Percentiles rank a stretch among this genome's conserved stretches.
phyloP scores from a whole-genome alignment of 2,888 invertebrate species.

The Tetragonisca angustula region DNA sequence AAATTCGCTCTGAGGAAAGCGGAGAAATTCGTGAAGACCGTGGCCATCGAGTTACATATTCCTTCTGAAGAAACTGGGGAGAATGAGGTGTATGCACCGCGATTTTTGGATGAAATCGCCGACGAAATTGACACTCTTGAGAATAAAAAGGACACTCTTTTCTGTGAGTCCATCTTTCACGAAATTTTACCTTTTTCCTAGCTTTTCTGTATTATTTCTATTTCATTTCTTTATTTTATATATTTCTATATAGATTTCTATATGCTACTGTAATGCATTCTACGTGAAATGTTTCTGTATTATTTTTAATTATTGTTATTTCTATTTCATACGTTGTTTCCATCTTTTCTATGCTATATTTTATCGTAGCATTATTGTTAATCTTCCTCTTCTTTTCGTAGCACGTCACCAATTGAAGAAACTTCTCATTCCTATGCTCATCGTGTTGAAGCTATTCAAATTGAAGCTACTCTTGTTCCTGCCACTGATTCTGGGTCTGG shows the following conservation, averaged over 20 bases:
- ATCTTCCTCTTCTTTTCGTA: slow-evolving; percentile 80
- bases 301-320: neutral
- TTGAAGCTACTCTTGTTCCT: slow-evolving; percentile 92
- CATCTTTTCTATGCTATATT: neutral
- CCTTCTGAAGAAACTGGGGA: slow-evolving; percentile 83
- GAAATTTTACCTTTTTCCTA: neutral
- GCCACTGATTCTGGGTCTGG: slow-evolving; percentile 92
- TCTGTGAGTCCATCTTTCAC: slow-evolving; percentile 87
- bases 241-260: too few species aligned
- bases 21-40: slow-evolving; percentile 91
- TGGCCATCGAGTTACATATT: slow-evolving; percentile 90
- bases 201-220: neutral
- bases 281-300: too few species aligned
- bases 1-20: slow-evolving; percentile 91
- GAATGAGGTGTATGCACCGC: slow-evolving; percentile 92
- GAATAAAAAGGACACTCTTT: slow-evolving; percentile 91
- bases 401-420: slow-evolving; percentile 93
- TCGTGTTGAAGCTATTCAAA: slow-evolving; percentile 93
- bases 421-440: slow-evolving; percentile 91
- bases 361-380: neutral
- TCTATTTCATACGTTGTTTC: neutral
- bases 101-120: slow-evolving; percentile 93
- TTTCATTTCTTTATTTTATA: neutral
- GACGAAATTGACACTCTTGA: slow-evolving; percentile 93
- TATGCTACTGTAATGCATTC: too few species aligned